Evolutionary conservation across 2,113 vertebrate species (phyloP).

Genomic region (Neodontobutis hainanensis): DNA sequence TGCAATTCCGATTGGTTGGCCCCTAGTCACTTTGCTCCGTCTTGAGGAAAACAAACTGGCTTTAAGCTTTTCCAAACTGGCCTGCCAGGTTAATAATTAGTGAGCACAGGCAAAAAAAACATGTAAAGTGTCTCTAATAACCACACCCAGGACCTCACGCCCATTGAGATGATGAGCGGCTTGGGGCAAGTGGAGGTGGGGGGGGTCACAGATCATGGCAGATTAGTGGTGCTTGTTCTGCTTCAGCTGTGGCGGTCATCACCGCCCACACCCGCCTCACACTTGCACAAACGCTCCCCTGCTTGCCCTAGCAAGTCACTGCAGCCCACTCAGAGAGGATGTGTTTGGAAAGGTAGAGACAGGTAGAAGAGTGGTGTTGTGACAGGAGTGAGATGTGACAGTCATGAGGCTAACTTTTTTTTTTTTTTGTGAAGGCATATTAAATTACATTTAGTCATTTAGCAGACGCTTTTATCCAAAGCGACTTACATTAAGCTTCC

Average conservation of each 20-base stretch:
- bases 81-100: conserved; percentile 63
- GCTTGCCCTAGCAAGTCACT: conserved; percentile 48
- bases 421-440: not conserved
- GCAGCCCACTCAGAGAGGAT: conserved; percentile 55
- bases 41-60: no score
- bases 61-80: conserved; percentile 53
- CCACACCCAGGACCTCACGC: conserved; percentile 70
- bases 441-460: not conserved
- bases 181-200: not conserved
- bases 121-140: conserved; percentile 78
- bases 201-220: conserved; percentile 64
- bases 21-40: no score
- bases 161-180: conserved; percentile 67
- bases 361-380: conserved; percentile 44
- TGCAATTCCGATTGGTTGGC: no score
- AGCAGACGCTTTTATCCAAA: no score
- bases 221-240: conserved; percentile 74
- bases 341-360: conserved; percentile 62
- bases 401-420: conserved; percentile 29
- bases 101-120: conserved; percentile 67
- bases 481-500: no score
- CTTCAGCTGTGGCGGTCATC: conserved; percentile 53
- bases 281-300: conserved; percentile 11
- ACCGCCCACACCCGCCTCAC: conserved; percentile 1
- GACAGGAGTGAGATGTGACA: conserved; percentile 39